Evolutionary conservation across 2,113 vertebrate genomes (phyloP).

Genomic region (Uria lomvia): DNA sequence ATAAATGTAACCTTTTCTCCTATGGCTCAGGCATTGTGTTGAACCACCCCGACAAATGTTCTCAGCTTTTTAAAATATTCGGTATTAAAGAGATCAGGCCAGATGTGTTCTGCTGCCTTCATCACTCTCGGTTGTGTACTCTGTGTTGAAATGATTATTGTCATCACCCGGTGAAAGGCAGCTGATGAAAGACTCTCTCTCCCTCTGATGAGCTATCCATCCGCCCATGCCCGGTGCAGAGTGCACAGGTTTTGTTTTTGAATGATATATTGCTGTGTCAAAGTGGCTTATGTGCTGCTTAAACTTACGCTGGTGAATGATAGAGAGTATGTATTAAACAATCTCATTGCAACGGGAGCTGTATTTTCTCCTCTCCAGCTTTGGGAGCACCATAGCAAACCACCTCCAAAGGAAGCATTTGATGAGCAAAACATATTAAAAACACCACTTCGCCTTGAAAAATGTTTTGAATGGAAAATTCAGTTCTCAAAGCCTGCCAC

Average conservation of each 20-base stretch:
- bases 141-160: slow-evolving; percentile 56
- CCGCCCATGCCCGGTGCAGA: slow-evolving; percentile 15
- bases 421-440: neutral
- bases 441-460: neutral
- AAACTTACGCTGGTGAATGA: slow-evolving; percentile 29
- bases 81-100: slow-evolving; percentile 54
- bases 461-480: neutral
- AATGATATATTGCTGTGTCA: slow-evolving; percentile 50
- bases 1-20: slow-evolving; percentile 19
- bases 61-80: slow-evolving; percentile 49
- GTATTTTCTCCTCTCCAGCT: slow-evolving; percentile 18
- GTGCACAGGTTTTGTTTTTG: slow-evolving; percentile 55
- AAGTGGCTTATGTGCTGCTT: slow-evolving; percentile 59
- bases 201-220: slow-evolving; percentile 39
- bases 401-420: neutral
- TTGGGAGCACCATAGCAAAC: neutral
- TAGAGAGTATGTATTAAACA: slow-evolving; percentile 43
- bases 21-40: neutral
- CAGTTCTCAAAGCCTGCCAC: neutral
- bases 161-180: slow-evolving; percentile 2
- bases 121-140: slow-evolving; percentile 51
- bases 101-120: slow-evolving; percentile 47
- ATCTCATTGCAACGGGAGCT: neutral
- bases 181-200: slow-evolving; percentile 40
- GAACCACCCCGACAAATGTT: slow-evolving; percentile 17